These are phyloP conservation scores for Pegoplata infirma DNA, from an alignment of 2,888 invertebrate species.

Conservation along the genomic window DNA sequence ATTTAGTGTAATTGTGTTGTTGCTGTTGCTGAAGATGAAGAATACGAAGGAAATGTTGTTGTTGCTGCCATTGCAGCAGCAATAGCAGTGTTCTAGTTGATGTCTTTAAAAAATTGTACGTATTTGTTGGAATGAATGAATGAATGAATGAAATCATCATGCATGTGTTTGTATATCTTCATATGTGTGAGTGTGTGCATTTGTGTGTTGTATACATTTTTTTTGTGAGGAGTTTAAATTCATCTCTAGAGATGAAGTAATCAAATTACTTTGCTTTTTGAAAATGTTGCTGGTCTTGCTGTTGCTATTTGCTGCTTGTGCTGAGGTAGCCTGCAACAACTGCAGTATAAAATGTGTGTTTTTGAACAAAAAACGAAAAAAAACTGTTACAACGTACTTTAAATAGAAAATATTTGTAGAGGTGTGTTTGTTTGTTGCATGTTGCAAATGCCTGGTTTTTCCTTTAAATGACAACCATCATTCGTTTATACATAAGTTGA, in stretches of 20 bases:
- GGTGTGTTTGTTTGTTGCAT: background rate
- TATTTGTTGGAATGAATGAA: background rate
- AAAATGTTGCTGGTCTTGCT: slow-evolving; percentile 4
- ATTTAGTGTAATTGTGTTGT: slow-evolving; percentile 66
- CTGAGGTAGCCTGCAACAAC: slow-evolving; percentile 19
- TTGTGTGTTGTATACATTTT: no score
- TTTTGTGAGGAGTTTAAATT: slow-evolving; percentile 64
- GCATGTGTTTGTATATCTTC: background rate
- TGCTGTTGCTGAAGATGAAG: no score
- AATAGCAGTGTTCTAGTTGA: no score
- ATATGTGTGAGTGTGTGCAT: background rate
- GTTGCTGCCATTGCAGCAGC: no score
- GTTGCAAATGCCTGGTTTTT: background rate
- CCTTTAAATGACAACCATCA: no score
- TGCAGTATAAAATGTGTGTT: background rate
- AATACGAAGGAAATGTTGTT: no score
- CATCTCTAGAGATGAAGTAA: slow-evolving; percentile 68
- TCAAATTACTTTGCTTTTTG: slow-evolving; percentile 61
- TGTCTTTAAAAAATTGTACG: background rate
- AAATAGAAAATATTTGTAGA: background rate
- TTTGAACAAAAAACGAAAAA: background rate
- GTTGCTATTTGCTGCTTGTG: no score
- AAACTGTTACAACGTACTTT: background rate
- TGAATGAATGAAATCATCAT: background rate
- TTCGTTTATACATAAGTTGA: no score